These are phyloP conservation scores for Sturmia bella DNA, from an alignment of 2,888 invertebrate genomes.

Conservation along the genomic window DNA sequence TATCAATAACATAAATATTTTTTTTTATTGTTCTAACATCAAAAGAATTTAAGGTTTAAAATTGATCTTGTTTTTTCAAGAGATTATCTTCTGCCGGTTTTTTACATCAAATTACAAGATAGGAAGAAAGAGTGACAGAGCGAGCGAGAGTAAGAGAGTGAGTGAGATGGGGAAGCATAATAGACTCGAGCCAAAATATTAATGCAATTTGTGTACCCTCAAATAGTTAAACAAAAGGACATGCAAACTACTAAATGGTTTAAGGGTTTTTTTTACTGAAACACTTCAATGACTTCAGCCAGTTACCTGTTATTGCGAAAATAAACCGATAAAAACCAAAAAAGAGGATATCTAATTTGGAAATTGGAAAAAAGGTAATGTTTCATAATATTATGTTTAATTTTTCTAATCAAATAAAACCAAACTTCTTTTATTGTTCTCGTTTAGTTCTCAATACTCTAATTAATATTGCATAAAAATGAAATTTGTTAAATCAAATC, in stretches of 20 bases:
- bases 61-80: constrained; percentile 77
- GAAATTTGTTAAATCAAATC: neutral
- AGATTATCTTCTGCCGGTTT: constrained; percentile 72
- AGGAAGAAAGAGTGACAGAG: neutral
- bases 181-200: constrained; percentile 79
- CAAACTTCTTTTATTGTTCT: constrained; percentile 8
- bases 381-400: constrained; percentile 41
- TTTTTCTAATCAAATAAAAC: neutral
- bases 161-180: neutral
- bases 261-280: constrained; percentile 3
- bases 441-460: constrained; percentile 9
- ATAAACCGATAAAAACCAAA: neutral
- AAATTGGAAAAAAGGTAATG: constrained; percentile 22
- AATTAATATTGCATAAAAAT: constrained; percentile 38
- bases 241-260: constrained; percentile 25
- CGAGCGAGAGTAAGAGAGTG: neutral
- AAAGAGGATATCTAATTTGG: neutral
- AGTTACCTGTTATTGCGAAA: constrained; percentile 52
- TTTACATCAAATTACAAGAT: neutral
- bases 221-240: constrained; percentile 45
- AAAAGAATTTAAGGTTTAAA: constrained; percentile 57
- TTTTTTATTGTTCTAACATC: constrained; percentile 52
- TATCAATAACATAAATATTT: constrained; percentile 67
- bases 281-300: constrained; percentile 10
- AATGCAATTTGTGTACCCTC: constrained; percentile 69